phyloP scores from a whole-genome alignment of 2,888 invertebrate genomes.

The Cyaniris semiargus region DNA sequence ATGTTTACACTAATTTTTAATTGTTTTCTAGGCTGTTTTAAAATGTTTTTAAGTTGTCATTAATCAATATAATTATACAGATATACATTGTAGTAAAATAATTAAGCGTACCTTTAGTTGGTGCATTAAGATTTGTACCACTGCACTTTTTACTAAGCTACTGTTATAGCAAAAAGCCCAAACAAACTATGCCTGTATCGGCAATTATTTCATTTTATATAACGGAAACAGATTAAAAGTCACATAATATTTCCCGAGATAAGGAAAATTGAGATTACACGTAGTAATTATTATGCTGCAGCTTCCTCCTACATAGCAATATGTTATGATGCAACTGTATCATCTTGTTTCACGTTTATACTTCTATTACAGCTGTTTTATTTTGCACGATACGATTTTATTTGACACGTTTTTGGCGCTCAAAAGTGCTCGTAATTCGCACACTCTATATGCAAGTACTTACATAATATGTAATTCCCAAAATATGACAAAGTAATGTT shows the following conservation, averaged over 20 bases:
- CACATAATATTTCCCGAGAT: background rate
- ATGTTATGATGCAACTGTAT: background rate
- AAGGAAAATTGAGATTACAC: background rate
- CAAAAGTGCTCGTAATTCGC: background rate
- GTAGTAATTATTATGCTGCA: background rate
- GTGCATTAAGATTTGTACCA: no score
- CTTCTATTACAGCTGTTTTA: background rate
- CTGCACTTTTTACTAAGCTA: no score
- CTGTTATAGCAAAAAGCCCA: no score
- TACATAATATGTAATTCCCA: background rate
- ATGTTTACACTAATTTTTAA: no score
- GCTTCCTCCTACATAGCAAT: background rate
- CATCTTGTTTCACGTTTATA: background rate
- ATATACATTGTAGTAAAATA: no score
- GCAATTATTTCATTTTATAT: background rate
- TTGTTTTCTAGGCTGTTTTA: no score
- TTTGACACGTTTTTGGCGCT: background rate
- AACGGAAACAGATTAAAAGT: background rate
- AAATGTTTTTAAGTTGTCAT: no score
- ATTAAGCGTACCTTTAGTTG: no score
- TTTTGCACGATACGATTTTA: background rate
- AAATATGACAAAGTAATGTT: background rate
- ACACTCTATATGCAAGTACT: background rate
- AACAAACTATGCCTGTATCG: background rate
- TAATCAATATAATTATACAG: no score